A percentile compares a stretch with the other conserved stretches of the same genome.
Conservation (phyloP, 1,140 invertebrate genomes). For the Chironomus tepperi region DNA sequence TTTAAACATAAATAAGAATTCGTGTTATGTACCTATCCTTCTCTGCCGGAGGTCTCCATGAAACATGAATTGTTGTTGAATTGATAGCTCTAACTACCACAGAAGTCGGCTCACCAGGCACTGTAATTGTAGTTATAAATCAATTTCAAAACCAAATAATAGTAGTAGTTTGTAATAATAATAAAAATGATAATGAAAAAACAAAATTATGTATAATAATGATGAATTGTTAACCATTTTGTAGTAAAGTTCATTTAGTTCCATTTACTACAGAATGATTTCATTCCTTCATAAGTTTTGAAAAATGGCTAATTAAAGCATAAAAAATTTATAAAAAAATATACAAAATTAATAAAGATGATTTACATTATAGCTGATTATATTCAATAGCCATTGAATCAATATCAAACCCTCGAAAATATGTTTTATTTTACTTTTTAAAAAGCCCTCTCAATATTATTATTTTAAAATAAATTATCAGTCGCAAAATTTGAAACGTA, state of each 20-base stretch:
- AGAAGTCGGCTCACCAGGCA: conserved; percentile 90
- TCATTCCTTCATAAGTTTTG: background rate
- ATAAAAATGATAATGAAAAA: no score
- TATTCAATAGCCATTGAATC: background rate
- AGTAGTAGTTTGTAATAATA: no score
- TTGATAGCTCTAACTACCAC: conserved; percentile 80
- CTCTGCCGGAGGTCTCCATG: conserved; percentile 81
- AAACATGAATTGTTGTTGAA: conserved; percentile 84
- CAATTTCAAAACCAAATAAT: no score
- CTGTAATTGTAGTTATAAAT: conserved; percentile 47
- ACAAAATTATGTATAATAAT: no score
- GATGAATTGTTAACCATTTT: no score
- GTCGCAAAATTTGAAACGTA: no score
- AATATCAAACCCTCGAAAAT: background rate
- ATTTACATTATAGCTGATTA: background rate
- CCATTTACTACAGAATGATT: background rate
- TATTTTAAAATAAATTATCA: no score
- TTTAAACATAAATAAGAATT: background rate
- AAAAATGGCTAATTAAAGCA: background rate
- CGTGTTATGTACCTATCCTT: conserved; percentile 50
- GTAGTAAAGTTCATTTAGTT: no score
- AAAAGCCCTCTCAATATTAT: no score
- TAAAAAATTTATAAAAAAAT: background rate
- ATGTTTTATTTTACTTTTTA: background rate
- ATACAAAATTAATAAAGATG: no score